Evolutionary conservation across 2,113 vertebrate genomes (phyloP).

Genomic region (Nerophis ophidion): DNA sequence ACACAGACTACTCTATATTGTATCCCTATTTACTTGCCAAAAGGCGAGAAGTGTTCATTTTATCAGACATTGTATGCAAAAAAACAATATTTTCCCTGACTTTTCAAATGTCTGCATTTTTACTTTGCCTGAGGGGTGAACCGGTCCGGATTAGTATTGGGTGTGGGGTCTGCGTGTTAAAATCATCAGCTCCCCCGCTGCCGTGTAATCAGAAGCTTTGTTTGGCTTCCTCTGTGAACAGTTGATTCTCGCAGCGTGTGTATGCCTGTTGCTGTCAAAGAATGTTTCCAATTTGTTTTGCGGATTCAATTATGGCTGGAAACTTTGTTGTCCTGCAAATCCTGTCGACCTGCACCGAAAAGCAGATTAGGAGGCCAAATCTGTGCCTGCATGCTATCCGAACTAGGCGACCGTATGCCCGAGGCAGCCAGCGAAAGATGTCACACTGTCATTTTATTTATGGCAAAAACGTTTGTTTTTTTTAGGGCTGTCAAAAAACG

Average conservation of each 20-base stretch:
- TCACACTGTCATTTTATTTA: not conserved
- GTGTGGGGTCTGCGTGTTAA: conserved; percentile 24
- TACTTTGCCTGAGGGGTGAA: conserved; percentile 31
- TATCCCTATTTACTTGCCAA: too few relatives aligned
- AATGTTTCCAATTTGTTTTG: conserved; percentile 40
- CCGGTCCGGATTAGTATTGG: conserved; percentile 21
- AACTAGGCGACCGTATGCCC: conserved; percentile 34
- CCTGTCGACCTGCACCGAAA: conserved; percentile 38
- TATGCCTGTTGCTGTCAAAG: conserved; percentile 36
- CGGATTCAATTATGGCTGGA: conserved; percentile 46
- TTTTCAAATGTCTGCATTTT: too few relatives aligned
- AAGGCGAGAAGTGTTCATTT: too few relatives aligned
- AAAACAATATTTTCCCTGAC: too few relatives aligned
- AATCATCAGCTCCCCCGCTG: conserved; percentile 23
- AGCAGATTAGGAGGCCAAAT: conserved; percentile 40
- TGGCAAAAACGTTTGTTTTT: too few relatives aligned
- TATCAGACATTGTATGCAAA: too few relatives aligned
- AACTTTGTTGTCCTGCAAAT: conserved; percentile 32
- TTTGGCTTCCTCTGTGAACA: conserved; percentile 23
- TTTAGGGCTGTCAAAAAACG: too few relatives aligned
- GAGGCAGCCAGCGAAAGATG: not conserved
- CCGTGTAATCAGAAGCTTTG: conserved; percentile 39
- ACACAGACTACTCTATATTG: too few relatives aligned
- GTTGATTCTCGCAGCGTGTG: conserved; percentile 29
- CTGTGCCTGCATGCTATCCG: conserved; percentile 51